Evolutionary conservation across 2,113 vertebrate species (phyloP), one percentile per base, ranked within the genome.

Genomic region (Leptobrachium ailaonicum): DNA sequence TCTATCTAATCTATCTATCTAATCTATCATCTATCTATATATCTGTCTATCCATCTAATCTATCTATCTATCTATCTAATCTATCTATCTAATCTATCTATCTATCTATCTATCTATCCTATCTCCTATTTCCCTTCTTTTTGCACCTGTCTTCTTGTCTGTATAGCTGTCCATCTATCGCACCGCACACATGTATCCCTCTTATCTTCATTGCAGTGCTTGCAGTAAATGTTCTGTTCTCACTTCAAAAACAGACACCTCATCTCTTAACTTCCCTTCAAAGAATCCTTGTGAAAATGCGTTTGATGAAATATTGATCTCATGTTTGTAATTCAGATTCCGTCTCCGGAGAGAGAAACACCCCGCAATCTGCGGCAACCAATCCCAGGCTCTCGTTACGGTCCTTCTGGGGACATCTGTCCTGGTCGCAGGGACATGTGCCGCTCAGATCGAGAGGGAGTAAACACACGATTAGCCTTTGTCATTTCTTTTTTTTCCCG

Each of bases 301-400:
- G 66, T 69, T 77, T 77, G 75, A 77, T 77, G 75, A 77, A 68
- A 69, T 77, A 77, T 77, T 77, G 75, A 77, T 77, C 75, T 54
- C 58, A 54, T 69, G 53, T 69, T 77, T 77, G 50, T 58, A 69
- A 77, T 77, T 58, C 75, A 60, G 75, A 56, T 56, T 50, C 75
- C 13, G 75, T 77, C 75, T 69, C 53, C 10, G 14, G 75, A 68
- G 64, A 68, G 41, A 58, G 66, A 13, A 32, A 64, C 75, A 9
- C 75, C 75, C 75, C 69, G 67, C 69, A 68, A 69, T 56, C 75
- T 76, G 75, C 64, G 42, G 75, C 56, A 68, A 47, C 75, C 75
- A 76, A 76, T 77, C 54, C 14, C 47, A 69, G 41, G 66, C 44
- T 77, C 75, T 50, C 66, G 69, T 60, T 42, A 77, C n/a, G 47